Evolutionary conservation across 2,797 vertebrate genomes (phyloP).

Genomic region (Amphiprion clarkii): DNA sequence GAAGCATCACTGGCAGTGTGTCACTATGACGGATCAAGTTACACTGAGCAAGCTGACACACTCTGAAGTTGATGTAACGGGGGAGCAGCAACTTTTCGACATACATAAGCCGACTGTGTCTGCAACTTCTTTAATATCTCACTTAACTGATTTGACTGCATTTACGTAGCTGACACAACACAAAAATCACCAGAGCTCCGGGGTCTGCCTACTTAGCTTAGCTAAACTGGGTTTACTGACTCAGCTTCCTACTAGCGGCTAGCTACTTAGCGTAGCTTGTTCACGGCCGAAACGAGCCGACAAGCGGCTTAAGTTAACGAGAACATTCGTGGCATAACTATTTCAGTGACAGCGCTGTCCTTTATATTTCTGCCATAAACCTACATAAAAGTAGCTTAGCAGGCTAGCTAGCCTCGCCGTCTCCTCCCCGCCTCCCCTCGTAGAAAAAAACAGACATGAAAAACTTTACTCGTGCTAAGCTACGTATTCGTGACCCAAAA

Average conservation of each 20-base stretch:
- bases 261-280: conserved; percentile 57
- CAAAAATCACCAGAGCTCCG: conserved; percentile 9
- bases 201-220: conserved; percentile 49
- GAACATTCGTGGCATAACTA: background rate
- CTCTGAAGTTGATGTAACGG: conserved; percentile 25
- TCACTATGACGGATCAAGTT: conserved; percentile 65
- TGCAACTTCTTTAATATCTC: background rate
- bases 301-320: conserved; percentile 33
- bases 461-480: conserved; percentile 83
- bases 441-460: conserved; percentile 78
- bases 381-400: conserved; percentile 66
- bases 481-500: conserved; percentile 68
- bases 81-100: conserved; percentile 11
- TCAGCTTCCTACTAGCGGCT: conserved; percentile 64
- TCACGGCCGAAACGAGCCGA: conserved; percentile 6
- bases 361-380: conserved; percentile 23
- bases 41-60: conserved; percentile 41
- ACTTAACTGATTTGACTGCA: background rate
- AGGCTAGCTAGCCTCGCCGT: conserved; percentile 75
- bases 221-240: conserved; percentile 71
- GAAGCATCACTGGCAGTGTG: background rate
- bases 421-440: conserved; percentile 80
- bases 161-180: background rate
- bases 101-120: background rate
- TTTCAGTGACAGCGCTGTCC: conserved; percentile 7